These are phyloP conservation scores for Aphrophora alni DNA, from an alignment of 2,888 invertebrate genomes.

Conservation along the genomic window DNA sequence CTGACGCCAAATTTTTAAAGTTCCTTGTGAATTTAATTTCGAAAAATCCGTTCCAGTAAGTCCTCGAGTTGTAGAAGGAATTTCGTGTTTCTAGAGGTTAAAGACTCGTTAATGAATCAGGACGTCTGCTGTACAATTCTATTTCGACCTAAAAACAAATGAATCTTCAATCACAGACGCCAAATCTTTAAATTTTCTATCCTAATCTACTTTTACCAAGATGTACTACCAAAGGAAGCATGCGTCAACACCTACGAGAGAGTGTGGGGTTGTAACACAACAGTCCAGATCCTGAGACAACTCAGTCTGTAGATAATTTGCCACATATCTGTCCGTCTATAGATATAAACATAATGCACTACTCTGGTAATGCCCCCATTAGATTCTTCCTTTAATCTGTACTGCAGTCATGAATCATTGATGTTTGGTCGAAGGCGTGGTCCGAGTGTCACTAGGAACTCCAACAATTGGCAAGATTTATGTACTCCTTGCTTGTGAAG, in stretches of 20 bases:
- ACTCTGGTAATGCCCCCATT: constrained; percentile 1
- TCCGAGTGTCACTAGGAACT: not conserved
- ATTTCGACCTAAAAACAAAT: too few relatives aligned
- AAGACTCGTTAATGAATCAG: too few relatives aligned
- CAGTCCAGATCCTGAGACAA: too few relatives aligned
- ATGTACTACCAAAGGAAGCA: not conserved
- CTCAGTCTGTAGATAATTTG: not conserved
- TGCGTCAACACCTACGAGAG: not conserved
- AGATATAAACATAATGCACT: not conserved
- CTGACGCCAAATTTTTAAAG: too few relatives aligned
- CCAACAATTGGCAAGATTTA: not conserved
- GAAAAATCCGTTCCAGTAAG: too few relatives aligned
- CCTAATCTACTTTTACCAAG: too few relatives aligned
- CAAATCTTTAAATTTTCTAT: too few relatives aligned
- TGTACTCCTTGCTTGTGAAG: not conserved
- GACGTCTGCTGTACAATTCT: too few relatives aligned
- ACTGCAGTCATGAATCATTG: not conserved
- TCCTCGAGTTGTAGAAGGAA: too few relatives aligned
- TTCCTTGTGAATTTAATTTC: too few relatives aligned
- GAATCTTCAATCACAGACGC: too few relatives aligned
- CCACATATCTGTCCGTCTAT: not conserved
- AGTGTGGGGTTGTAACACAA: not conserved
- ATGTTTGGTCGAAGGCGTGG: constrained; percentile 2
- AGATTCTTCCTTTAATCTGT: not conserved
- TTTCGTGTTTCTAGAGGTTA: too few relatives aligned